Conservation (phyloP, 2,888 invertebrate genomes). For the Chalcosyrphus nemorum region DNA sequence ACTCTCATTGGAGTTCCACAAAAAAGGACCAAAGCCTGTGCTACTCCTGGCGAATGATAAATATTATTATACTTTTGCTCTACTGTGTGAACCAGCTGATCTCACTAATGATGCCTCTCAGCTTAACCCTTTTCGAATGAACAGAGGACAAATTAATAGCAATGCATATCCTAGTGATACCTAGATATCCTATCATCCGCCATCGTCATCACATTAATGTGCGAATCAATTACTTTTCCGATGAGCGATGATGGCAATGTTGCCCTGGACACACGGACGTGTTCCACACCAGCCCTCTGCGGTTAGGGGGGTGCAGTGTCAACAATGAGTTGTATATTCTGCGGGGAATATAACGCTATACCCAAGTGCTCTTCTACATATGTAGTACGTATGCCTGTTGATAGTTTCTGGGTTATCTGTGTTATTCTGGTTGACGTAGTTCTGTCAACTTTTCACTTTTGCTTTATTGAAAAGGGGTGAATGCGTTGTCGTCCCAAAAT, state of each 20-base stretch:
- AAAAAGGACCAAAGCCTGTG: background rate
- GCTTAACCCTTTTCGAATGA: slow-evolving; percentile 6
- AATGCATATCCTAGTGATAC: background rate
- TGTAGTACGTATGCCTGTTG: slow-evolving; percentile 39
- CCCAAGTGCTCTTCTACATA: background rate
- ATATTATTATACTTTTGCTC: slow-evolving; percentile 3
- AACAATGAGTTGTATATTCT: background rate
- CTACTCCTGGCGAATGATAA: background rate
- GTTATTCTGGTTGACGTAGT: slow-evolving; percentile 23
- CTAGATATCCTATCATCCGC: background rate
- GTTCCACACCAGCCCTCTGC: background rate
- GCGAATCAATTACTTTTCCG: slow-evolving; percentile 40
- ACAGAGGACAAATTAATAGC: slow-evolving; percentile 20
- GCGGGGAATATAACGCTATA: background rate
- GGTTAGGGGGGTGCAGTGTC: background rate
- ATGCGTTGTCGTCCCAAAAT: background rate
- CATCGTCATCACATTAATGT: slow-evolving; percentile 29
- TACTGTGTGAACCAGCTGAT: background rate
- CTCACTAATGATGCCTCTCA: slow-evolving; percentile 20
- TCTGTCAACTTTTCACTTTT: slow-evolving; percentile 51
- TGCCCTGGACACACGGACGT: background rate
- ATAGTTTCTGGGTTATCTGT: slow-evolving; percentile 9
- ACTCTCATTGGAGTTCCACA: background rate
- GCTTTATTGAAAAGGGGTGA: slow-evolving; percentile 4
- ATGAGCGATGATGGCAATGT: slow-evolving; percentile 15